Conservation (phyloP, 2,113 vertebrate genomes). For the Penelope pileata region DNA sequence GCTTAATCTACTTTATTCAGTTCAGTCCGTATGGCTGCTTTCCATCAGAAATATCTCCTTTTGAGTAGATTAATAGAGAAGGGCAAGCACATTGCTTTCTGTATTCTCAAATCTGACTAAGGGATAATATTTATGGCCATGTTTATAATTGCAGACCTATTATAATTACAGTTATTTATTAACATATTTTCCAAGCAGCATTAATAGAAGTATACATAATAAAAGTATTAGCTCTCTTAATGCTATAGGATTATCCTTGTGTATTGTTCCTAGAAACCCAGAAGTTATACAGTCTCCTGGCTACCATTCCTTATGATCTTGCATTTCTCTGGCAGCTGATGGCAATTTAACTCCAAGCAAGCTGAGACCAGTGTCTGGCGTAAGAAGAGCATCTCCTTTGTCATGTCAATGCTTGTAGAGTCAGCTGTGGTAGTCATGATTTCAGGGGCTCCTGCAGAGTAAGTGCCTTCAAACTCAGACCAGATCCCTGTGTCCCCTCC, state of each 20-base stretch:
- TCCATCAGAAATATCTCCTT: not conserved
- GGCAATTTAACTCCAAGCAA: not conserved
- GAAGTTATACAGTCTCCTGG: not conserved
- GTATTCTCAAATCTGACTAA: not conserved
- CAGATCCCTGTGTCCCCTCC: accelerated
- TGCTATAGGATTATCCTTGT: not conserved
- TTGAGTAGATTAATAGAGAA: not conserved
- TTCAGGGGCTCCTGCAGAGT: not conserved
- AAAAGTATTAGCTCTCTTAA: not conserved
- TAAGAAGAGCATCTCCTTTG: not conserved
- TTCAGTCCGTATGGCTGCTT: not conserved
- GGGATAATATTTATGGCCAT: not conserved
- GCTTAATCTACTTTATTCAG: not conserved
- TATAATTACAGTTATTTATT: not conserved
- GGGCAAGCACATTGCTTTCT: not conserved
- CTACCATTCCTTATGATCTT: not conserved
- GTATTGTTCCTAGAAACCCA: not conserved
- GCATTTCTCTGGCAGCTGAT: not conserved
- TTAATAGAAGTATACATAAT: conserved; percentile 1
- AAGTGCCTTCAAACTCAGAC: not conserved
- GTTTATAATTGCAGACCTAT: not conserved
- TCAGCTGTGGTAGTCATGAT: not conserved
- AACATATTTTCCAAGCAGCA: not conserved
- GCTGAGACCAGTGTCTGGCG: not conserved
- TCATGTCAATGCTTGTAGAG: not conserved